Percentiles rank a stretch among this genome's conserved stretches.
phyloP scores from a whole-genome alignment of 2,113 vertebrate species.

The Python bivittatus region DNA sequence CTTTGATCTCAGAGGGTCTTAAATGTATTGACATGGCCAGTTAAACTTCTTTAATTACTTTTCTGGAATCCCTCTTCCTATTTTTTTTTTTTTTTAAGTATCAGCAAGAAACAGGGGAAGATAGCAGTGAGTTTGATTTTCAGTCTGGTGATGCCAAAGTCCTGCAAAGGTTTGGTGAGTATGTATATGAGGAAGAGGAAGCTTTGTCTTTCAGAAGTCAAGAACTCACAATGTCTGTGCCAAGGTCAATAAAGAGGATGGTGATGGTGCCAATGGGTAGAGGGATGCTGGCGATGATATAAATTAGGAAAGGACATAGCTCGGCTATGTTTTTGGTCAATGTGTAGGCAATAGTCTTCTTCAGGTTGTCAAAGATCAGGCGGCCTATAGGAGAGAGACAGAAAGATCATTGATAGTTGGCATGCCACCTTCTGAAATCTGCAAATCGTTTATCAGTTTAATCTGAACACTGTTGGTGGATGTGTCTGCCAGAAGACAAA shows the following conservation, averaged over 20 bases:
- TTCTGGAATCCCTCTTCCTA: not conserved
- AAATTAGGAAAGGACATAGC: conserved; percentile 81
- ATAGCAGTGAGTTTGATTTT: not conserved
- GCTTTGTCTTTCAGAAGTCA: not conserved
- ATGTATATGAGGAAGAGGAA: too few species aligned
- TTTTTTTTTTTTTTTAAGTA: not conserved
- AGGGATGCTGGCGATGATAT: conserved; percentile 75
- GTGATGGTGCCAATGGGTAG: conserved; percentile 83
- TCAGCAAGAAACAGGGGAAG: not conserved
- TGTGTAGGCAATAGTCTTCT: conserved; percentile 84
- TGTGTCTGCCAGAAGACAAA: not conserved
- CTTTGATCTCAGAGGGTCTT: not conserved
- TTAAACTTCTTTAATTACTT: not conserved
- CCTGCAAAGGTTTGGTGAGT: not conserved
- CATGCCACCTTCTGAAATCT: not conserved
- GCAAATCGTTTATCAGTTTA: not conserved
- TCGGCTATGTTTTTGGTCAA: conserved; percentile 84
- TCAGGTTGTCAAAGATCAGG: conserved; percentile 83
- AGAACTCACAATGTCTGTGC: conserved; percentile 79
- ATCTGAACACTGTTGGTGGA: not conserved
- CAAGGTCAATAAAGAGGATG: conserved; percentile 81
- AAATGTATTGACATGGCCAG: not conserved
- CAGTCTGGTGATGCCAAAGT: not conserved
- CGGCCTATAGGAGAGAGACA: conserved; percentile 68
- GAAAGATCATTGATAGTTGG: not conserved